phyloP scores from a whole-genome alignment of 2,888 invertebrate genomes.

The Spatulosminthurus flaviceps region DNA sequence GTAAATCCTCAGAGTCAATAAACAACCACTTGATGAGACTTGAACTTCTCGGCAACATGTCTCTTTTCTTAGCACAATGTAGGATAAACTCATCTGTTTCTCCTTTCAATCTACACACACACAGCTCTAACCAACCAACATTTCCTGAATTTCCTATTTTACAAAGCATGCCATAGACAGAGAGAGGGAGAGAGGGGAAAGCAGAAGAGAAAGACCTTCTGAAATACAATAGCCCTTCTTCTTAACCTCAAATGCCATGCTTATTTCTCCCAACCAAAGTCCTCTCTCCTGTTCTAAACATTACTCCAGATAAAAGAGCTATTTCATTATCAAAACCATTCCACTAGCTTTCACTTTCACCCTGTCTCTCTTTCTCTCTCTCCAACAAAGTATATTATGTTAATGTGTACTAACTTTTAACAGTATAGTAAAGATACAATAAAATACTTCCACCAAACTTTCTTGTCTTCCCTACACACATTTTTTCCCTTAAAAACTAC shows the following conservation, averaged over 20 bases:
- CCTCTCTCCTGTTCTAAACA: neutral
- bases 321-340: neutral
- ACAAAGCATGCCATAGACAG: neutral
- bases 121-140: neutral
- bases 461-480: too few relatives aligned
- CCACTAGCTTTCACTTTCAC: neutral
- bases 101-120: neutral
- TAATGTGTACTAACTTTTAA: too few relatives aligned
- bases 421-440: too few relatives aligned
- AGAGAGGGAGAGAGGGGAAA: too few relatives aligned
- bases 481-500: too few relatives aligned
- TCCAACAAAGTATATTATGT: too few relatives aligned
- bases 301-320: neutral
- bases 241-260: neutral
- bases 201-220: too few relatives aligned
- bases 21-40: conserved; percentile 46
- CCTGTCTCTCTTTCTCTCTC: neutral
- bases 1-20: conserved; percentile 44
- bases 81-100: conserved; percentile 21
- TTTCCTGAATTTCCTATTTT: neutral
- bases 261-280: neutral
- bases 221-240: too few relatives aligned
- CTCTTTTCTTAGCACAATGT: neutral
- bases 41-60: conserved; percentile 27
- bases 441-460: too few relatives aligned